Evolutionary conservation across 2,888 invertebrate species (phyloP).

Genomic region (Tenthredo amoena): DNA sequence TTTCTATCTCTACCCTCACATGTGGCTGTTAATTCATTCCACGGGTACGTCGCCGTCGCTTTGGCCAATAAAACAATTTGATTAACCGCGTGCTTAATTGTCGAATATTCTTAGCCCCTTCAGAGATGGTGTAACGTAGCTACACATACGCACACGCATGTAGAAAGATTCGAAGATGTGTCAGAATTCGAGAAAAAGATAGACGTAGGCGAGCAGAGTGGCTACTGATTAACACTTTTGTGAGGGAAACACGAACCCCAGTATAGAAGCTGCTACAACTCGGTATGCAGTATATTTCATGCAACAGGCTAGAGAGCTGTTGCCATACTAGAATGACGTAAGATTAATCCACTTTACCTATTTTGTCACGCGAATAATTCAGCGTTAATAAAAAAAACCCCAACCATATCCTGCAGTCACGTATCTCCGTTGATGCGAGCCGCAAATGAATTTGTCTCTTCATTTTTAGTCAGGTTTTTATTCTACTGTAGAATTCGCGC

Average conservation of each 20-base stretch:
- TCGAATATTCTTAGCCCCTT: slow-evolving; percentile 44
- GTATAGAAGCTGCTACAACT: not conserved
- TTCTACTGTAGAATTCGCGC: not conserved
- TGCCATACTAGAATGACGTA: slow-evolving; percentile 3
- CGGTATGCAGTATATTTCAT: not conserved
- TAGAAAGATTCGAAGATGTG: not conserved
- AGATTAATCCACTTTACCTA: slow-evolving; percentile 43
- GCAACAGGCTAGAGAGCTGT: slow-evolving; percentile 16
- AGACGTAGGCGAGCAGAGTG: slow-evolving; percentile 69
- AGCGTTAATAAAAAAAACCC: slow-evolving; percentile 27
- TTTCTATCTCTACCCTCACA: not conserved
- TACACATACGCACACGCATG: slow-evolving; percentile 6
- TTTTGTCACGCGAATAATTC: slow-evolving; percentile 48
- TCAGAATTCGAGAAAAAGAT: slow-evolving; percentile 53
- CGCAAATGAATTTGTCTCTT: slow-evolving; percentile 1
- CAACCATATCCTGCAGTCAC: not conserved
- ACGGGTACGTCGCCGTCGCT: slow-evolving; percentile 11
- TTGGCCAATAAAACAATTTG: slow-evolving; percentile 45
- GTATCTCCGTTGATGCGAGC: not conserved
- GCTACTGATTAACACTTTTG: slow-evolving; percentile 70
- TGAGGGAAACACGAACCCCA: slow-evolving; percentile 56
- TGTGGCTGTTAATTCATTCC: slow-evolving; percentile 30
- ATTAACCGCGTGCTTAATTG: slow-evolving; percentile 48
- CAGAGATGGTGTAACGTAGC: not conserved
- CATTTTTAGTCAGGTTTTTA: not conserved